A percentile compares a stretch with the other conserved stretches of the same genome.
These are phyloP conservation scores for Drosophila watanabei DNA, from an alignment of 1,140 invertebrate genomes.

Conservation along the genomic window DNA sequence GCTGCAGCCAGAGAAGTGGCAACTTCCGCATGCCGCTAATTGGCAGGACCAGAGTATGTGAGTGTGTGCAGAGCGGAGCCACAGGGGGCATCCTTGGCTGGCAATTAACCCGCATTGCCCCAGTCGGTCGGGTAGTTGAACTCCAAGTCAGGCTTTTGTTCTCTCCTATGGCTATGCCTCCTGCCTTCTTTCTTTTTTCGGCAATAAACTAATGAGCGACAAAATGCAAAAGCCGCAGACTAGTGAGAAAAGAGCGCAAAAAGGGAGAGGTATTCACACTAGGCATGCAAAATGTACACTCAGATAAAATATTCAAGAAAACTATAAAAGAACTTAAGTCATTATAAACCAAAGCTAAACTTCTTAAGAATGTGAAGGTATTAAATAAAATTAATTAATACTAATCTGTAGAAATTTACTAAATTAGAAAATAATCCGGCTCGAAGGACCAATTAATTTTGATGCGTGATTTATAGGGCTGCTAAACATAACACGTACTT, in stretches of 20 bases:
- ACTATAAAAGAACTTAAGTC: background rate
- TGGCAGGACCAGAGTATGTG: constrained; percentile 61
- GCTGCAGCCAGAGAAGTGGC: constrained; percentile 52
- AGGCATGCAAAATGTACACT: constrained; percentile 47
- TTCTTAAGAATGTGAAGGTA: background rate
- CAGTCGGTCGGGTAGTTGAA: constrained; percentile 68
- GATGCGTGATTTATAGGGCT: no score
- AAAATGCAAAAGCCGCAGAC: constrained; percentile 70
- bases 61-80: constrained; percentile 3
- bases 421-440: background rate
- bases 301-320: background rate
- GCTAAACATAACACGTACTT: no score
- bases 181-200: constrained; percentile 67
- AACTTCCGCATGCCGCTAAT: constrained; percentile 80
- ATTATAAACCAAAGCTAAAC: background rate
- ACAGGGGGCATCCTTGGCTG: constrained; percentile 48
- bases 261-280: constrained; percentile 62
- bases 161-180: constrained; percentile 14
- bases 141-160: constrained; percentile 61
- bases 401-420: background rate
- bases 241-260: constrained; percentile 19
- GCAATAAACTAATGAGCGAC: constrained; percentile 84
- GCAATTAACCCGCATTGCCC: constrained; percentile 76
- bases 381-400: background rate
- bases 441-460: background rate